Evolutionary conservation across 2,888 invertebrate genomes (phyloP).

Genomic region (Spodoptera picta): DNA sequence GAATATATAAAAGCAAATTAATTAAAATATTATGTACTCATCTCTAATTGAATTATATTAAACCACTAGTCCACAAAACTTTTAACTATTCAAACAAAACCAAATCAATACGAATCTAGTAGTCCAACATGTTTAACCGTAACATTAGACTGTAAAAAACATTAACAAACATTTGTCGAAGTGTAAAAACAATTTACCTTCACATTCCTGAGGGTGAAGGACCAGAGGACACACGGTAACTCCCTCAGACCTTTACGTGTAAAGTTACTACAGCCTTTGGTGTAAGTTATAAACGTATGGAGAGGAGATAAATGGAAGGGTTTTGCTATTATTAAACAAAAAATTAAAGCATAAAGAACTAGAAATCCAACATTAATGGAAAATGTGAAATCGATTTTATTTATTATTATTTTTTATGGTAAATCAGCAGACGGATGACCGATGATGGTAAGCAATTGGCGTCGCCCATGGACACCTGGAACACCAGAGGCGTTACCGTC

Average conservation of each 20-base stretch:
- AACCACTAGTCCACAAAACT: background rate
- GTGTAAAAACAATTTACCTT: constrained; percentile 59
- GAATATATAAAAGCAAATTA: background rate
- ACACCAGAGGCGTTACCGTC: no score
- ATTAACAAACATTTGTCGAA: constrained; percentile 44
- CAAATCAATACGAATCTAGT: background rate
- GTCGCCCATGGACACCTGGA: no score
- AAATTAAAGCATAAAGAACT: no score
- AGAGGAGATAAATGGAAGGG: no score
- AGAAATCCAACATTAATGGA: no score
- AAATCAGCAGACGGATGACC: no score
- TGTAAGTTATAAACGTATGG: constrained; percentile 15
- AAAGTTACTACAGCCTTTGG: constrained; percentile 18
- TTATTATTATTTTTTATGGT: no score
- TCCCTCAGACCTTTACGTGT: constrained; percentile 18
- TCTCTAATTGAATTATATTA: background rate
- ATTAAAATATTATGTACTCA: background rate
- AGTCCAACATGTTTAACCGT: constrained; percentile 2
- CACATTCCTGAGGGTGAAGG: constrained; percentile 46
- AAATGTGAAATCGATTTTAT: no score
- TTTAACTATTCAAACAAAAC: constrained; percentile 1
- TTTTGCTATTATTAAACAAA: no score
- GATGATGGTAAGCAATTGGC: no score
- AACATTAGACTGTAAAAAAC: constrained; percentile 27
- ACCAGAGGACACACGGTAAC: constrained; percentile 20